Conservation (phyloP, 2,797 vertebrate species). For the Megaceryle alcyon region DNA sequence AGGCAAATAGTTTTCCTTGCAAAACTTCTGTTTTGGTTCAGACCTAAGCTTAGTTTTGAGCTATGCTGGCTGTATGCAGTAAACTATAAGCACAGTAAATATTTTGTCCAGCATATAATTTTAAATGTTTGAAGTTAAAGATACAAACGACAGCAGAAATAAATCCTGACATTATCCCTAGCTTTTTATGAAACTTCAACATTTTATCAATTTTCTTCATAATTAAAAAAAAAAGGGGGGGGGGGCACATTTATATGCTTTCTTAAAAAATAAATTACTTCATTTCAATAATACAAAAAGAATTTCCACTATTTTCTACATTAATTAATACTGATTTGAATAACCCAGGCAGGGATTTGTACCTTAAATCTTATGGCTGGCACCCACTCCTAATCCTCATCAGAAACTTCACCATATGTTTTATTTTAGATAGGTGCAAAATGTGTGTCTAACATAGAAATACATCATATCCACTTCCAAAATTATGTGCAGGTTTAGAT, state of each 20-base stretch:
- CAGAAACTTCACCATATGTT: background rate
- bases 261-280: background rate
- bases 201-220: background rate
- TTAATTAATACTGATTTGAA: background rate
- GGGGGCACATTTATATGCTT: background rate
- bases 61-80: background rate
- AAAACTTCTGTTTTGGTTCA: background rate
- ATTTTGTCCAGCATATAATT: background rate
- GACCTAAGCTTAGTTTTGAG: background rate
- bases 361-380: background rate
- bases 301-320: background rate
- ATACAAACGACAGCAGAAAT: background rate
- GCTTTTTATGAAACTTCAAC: fast-evolving
- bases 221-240: background rate
- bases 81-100: background rate
- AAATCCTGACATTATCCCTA: background rate
- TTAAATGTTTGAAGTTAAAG: background rate
- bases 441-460: background rate
- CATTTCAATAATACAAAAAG: background rate
- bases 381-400: background rate
- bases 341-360: background rate
- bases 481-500: background rate
- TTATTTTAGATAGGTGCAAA: background rate
- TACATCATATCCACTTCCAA: background rate
- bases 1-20: background rate